Base-by-base conservation (phyloP, 2,888 invertebrate genomes). In the Cerastoderma edule region DNA sequence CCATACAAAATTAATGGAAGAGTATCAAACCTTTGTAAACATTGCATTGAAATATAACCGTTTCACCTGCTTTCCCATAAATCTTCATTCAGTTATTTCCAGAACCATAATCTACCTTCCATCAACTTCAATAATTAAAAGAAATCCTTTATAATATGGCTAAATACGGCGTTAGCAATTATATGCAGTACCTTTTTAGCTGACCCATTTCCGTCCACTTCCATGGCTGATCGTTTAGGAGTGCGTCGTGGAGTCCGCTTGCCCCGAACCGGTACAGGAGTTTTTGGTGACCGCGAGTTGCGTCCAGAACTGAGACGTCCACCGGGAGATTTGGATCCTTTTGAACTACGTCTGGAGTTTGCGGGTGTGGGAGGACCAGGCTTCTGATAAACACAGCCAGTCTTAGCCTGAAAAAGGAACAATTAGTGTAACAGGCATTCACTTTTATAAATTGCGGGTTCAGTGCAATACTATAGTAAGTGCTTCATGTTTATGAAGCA, bases 321-420 rank as follows among this genome's bases (percentile, higher is more conserved):
- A 44, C 70, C 72, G 10, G 82, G 82, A 24, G 82, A 78, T 53
- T 48, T 65, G 30, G 81, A 81, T 5, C 80, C 85, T 67, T 78
- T 83, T 2, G 83, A 81, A 60, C 75, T 75, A 27, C 84, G 67
- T 5, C 82, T 67, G 5, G 80, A 78, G 83, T 86, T 86, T 10
- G 75, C 85, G 3, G 89, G 89, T 2, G 89, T 89, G 19, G 87
- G 87, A 4, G 89, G 88, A 2, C 88, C 88, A 19, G 88, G 87
- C 39, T 87, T 87, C 53, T 87, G 87, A 57, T 88, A 87, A 2
- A 79, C 82, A 79, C 72, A 72, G 5, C 69, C 75, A n/a, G 75
- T 60, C n/a, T 64, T 73, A 8, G 60, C 60, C 60, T 60, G 24
- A 60, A 60, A 33, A 8, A 4, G n/a, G n/a, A n/a, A n/a, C n/a